Evolutionary conservation across 2,113 vertebrate species (phyloP).

Genomic region (Anhinga anhinga): DNA sequence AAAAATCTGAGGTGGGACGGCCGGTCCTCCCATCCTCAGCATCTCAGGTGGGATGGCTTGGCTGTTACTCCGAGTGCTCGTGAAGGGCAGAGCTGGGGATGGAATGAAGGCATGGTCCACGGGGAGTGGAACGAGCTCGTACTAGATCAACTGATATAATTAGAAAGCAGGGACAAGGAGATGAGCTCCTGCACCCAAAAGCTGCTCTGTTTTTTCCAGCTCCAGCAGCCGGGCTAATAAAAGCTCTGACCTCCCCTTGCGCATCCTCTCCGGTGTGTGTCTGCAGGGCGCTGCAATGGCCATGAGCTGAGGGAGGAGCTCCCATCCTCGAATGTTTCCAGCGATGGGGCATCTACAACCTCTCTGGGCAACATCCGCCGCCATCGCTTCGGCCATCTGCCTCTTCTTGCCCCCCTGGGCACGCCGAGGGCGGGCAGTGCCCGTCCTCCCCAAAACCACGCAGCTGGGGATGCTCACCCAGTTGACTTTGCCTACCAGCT

Average conservation of each 20-base stretch:
- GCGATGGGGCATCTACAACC: neutral
- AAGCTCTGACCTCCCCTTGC: neutral
- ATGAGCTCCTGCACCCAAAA: neutral
- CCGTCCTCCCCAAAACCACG: neutral
- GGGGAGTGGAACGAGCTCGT: neutral
- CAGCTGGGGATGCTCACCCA: neutral
- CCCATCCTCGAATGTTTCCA: neutral
- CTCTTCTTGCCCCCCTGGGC: neutral
- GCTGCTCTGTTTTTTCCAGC: neutral
- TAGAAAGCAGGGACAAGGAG: conserved; percentile 48
- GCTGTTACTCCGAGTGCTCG: neutral
- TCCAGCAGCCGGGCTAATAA: conserved; percentile 24
- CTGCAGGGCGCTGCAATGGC: neutral
- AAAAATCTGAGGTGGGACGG: neutral
- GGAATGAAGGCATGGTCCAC: neutral
- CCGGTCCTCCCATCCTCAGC: accelerated
- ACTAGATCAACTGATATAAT: conserved; percentile 52
- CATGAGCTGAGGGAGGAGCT: neutral
- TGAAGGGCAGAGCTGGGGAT: neutral
- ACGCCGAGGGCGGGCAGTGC: accelerated
- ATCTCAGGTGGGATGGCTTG: neutral
- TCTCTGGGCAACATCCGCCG: neutral
- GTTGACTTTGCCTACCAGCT: neutral
- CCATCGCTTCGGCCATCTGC: accelerated
- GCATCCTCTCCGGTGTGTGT: neutral